Evolutionary conservation across 2,888 invertebrate species (phyloP).

Genomic region (Taenaris catops): DNA sequence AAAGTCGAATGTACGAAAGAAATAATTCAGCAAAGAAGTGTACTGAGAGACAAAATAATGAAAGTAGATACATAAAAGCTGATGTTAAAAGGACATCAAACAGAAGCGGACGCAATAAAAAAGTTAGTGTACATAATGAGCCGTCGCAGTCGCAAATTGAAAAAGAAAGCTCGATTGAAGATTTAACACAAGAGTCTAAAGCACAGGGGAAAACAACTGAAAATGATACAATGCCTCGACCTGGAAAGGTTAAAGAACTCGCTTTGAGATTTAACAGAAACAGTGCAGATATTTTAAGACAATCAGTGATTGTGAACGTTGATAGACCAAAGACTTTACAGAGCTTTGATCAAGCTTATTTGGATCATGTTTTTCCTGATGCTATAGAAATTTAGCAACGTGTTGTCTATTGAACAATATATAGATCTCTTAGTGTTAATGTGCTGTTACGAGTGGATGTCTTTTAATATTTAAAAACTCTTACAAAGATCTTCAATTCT

Average conservation of each 20-base stretch:
- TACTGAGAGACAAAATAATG: slow-evolving; percentile 27
- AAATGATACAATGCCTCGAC: slow-evolving; percentile 49
- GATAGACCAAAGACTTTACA: slow-evolving; percentile 80
- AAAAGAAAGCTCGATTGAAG: slow-evolving; percentile 38
- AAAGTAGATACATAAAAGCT: slow-evolving; percentile 28
- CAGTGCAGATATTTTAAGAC: slow-evolving; percentile 39
- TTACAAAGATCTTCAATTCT: slow-evolving; percentile 17
- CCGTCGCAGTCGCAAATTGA: slow-evolving; percentile 30
- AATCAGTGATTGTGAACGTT: slow-evolving; percentile 43
- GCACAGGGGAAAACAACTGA: slow-evolving; percentile 22
- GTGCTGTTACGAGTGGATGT: slow-evolving; percentile 22
- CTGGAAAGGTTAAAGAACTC: slow-evolving; percentile 68
- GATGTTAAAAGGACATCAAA: slow-evolving; percentile 41
- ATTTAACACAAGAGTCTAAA: slow-evolving; percentile 30
- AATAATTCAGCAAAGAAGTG: slow-evolving; percentile 46
- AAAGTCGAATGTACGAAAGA: slow-evolving; percentile 47
- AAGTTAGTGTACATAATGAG: slow-evolving; percentile 24
- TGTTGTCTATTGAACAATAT: slow-evolving; percentile 27
- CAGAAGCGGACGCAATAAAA: slow-evolving; percentile 36
- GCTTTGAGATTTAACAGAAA: slow-evolving; percentile 64
- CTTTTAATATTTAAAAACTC: slow-evolving; percentile 10
- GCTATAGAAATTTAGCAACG: slow-evolving; percentile 62
- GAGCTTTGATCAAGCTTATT: slow-evolving; percentile 79
- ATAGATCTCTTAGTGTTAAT: slow-evolving; percentile 33
- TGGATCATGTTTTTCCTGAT: slow-evolving; percentile 81